Evolutionary conservation across 2,888 invertebrate genomes (phyloP).

Genomic region (Idaea straminata): DNA sequence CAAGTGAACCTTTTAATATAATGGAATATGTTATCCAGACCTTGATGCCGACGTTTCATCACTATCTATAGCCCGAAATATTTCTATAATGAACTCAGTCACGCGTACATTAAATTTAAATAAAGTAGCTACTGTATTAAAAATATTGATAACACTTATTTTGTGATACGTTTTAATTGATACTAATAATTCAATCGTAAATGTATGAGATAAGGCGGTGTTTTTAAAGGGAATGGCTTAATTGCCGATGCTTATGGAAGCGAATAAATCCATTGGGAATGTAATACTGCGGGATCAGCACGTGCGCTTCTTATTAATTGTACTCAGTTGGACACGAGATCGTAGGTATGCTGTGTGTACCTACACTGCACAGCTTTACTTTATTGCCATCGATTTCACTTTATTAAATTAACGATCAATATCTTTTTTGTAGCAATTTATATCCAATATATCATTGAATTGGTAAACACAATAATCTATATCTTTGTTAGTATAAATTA

Average conservation of each 20-base stretch:
- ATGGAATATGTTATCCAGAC: constrained; percentile 26
- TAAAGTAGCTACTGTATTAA: constrained; percentile 76
- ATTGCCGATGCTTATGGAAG: constrained; percentile 55
- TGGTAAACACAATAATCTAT: too few species aligned
- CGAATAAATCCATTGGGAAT: constrained; percentile 54
- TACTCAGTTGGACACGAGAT: constrained; percentile 24
- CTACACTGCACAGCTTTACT: constrained; percentile 13
- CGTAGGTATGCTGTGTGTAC: constrained; percentile 10
- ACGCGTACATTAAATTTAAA: constrained; percentile 75
- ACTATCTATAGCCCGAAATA: constrained; percentile 56
- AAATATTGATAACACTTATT: constrained; percentile 75
- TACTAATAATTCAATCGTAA: constrained; percentile 74
- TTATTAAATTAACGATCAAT: constrained; percentile 15
- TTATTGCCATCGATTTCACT: constrained; percentile 25
- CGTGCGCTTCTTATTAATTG: constrained; percentile 55
- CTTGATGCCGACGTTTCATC: constrained; percentile 35
- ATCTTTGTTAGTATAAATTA: too few species aligned
- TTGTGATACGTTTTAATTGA: constrained; percentile 67
- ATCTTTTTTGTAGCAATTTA: too few species aligned
- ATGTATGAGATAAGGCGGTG: constrained; percentile 61
- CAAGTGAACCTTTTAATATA: constrained; percentile 27
- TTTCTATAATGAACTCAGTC: constrained; percentile 70
- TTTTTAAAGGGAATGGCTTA: constrained; percentile 64
- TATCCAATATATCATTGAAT: too few species aligned
- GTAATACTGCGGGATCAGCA: constrained; percentile 46